Base-by-base conservation (phyloP, 1,140 invertebrate species). In the Caerostris extrusa region DNA sequence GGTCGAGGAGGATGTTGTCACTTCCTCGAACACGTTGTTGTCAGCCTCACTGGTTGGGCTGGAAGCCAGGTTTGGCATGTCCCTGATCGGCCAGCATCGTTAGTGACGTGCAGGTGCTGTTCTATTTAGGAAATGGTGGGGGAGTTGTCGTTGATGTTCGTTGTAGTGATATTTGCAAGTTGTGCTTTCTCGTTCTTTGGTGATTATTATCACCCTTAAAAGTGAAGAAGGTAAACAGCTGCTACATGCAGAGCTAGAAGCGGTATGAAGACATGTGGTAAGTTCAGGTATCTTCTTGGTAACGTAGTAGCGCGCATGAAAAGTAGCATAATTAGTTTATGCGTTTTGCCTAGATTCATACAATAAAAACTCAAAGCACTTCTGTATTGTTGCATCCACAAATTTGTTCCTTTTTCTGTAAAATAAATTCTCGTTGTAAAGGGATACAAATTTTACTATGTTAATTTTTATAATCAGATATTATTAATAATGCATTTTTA, bases 31-130 rank as follows among this genome's bases (percentile, higher is more conserved):
- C 17, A 89, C 71, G 93, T 82, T 93, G 82, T 85, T 55, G 50
- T 53, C 64, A 3, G 12, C 60, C 34, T 86, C 82, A 58, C 53
- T 96, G 96, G 67, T 95, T 95, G 77, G 96, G 14, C 17, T 67
- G 12, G 81, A 34, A 5, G 82, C 57, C 77, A 85, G 71, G 19
- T 67, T 69, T 7, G 34, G 77, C 6, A 67, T 17, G 14, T 64
- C 77, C 77, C 50, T 91, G 69, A 82, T 91, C 90, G 8, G 69
- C 67, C 71, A 91, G 19, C 90, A 91, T 61, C 56, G 14, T 55
- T 3, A 17, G 55, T 57, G 53, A 58, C 57, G 83, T 60, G n/a
- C 17, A 14, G n/a, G 34, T 60, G n/a, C 5, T 10, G 55, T 17
- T 85, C 83, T 85, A n/a, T 85, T 85, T 85, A 50, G 50, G 8